phyloP scores from a whole-genome alignment of 2,888 invertebrate genomes.

The Pachymerium ferrugineum region DNA sequence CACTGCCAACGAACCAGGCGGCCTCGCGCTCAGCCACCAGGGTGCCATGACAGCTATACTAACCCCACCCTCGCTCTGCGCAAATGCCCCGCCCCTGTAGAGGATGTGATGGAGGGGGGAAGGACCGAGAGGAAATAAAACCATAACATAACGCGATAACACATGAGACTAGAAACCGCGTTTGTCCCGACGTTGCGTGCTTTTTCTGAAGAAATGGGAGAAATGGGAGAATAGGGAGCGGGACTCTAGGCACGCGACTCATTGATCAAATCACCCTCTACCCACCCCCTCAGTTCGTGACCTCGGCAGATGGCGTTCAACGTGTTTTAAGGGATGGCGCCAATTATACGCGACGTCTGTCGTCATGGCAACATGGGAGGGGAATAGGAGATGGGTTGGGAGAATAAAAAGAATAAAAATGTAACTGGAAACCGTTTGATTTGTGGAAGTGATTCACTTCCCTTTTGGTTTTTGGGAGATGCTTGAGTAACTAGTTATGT shows the following conservation, averaged over 20 bases:
- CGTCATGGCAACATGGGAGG: not conserved
- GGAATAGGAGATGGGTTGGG: not conserved
- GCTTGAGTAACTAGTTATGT: not conserved
- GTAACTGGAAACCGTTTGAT: not conserved
- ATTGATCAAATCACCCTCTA: not conserved
- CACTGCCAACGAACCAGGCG: slow-evolving; percentile 1
- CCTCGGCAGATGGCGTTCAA: not conserved
- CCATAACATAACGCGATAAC: not conserved
- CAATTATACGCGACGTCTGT: not conserved
- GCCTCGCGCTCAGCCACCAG: not conserved
- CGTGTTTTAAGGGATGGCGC: not conserved
- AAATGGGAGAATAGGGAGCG: no score
- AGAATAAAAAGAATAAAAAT: not conserved
- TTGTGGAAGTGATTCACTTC: not conserved
- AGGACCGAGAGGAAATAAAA: not conserved
- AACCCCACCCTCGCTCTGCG: not conserved
- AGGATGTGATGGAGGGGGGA: slow-evolving; percentile 1
- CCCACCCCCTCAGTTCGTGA: not conserved
- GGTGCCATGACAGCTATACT: not conserved
- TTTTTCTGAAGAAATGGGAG: not conserved
- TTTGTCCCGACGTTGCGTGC: not conserved
- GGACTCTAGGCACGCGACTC: not conserved
- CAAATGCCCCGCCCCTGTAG: not conserved
- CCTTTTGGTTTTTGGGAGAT: not conserved
- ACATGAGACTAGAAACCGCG: not conserved